Evolutionary conservation across 1,140 invertebrate species (phyloP).

Genomic region (Wasmannia auropunctata): DNA sequence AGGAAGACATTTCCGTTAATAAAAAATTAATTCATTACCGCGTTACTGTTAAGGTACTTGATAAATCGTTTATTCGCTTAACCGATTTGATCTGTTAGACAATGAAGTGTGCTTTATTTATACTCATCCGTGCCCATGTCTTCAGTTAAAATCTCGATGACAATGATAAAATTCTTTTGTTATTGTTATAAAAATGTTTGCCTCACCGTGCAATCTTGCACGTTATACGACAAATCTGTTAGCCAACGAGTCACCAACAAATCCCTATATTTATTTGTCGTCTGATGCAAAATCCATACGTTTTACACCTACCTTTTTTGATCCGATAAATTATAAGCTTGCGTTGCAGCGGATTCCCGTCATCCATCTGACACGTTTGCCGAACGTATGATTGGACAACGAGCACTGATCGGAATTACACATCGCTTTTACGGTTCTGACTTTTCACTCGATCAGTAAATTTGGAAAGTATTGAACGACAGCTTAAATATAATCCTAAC

Average conservation of each 20-base stretch:
- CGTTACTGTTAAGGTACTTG: conserved; percentile 9
- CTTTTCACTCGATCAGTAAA: conserved; percentile 52
- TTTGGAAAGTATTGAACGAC: conserved; percentile 54
- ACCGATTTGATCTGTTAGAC: not conserved
- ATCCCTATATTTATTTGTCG: conserved; percentile 83
- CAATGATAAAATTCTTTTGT: conserved; percentile 59
- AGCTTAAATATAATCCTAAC: conserved; percentile 42
- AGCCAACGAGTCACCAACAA: conserved; percentile 68
- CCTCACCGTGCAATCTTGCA: conserved; percentile 62
- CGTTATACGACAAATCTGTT: conserved; percentile 71
- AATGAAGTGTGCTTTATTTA: not conserved
- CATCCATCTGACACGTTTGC: conserved; percentile 78
- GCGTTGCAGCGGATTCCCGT: conserved; percentile 79
- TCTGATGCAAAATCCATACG: conserved; percentile 80
- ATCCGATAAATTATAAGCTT: conserved; percentile 84
- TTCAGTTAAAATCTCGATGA: conserved; percentile 49
- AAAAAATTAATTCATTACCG: conserved; percentile 4
- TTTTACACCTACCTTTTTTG: conserved; percentile 83
- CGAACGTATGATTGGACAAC: conserved; percentile 70
- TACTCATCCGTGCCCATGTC: not conserved
- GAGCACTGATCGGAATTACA: conserved; percentile 68
- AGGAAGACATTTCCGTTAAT: not conserved
- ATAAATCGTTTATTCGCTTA: not conserved
- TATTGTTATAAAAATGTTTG: conserved; percentile 67
- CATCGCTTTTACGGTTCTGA: conserved; percentile 55